Base-by-base conservation (phyloP, 2,888 invertebrate genomes). In the Malacosoma neustria region DNA sequence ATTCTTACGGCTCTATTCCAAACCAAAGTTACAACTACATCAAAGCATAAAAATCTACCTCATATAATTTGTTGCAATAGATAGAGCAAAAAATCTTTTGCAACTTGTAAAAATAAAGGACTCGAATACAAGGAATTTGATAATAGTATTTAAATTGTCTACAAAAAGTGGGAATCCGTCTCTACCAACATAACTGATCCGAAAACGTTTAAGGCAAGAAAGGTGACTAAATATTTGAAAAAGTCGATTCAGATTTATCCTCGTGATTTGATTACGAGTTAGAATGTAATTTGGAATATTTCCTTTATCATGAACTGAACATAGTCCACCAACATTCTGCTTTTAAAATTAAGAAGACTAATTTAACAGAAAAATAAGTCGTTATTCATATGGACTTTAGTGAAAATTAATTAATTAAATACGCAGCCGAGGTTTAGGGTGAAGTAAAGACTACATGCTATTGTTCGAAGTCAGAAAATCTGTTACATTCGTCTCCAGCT, bases 101-200 rank as follows among this genome's bases (percentile, higher is more conserved):
- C 12, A 32, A 33, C 29, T 12, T 42, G 39, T 35, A 35, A 33
- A 31, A 14, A 42, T 37, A 42, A 40, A 13, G n/a, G 29, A 30
- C 22, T 39, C 9, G 22, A 37, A 29, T 39, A 39, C 33, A 35
- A 39, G 15, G 35, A 37, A 22, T 37, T 42, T 33, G 33, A 39
- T 39, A 38, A 42, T 13, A 36, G 31, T 33, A 35, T 39, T 22
- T 31, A 33, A 37, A 36, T 29, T 29, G 13, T 33, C 14, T 39
- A 32, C 35, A 36, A 11, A 32, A 37, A 34, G n/a, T 35, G 32
- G 29, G 15, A 15, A 15, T 15, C 15, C 4, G 31, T 31, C 31
- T 12, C 31, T 12, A 12, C 3, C 31, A 31, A 31, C 31, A 31
- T 31, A 31, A 31, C 31, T 31, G 31, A 31, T 31, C 31, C 12